A percentile compares a stretch with the other conserved stretches of the same genome.
phyloP scores from a whole-genome alignment of 2,888 invertebrate species.

The Girardia tigrina region DNA sequence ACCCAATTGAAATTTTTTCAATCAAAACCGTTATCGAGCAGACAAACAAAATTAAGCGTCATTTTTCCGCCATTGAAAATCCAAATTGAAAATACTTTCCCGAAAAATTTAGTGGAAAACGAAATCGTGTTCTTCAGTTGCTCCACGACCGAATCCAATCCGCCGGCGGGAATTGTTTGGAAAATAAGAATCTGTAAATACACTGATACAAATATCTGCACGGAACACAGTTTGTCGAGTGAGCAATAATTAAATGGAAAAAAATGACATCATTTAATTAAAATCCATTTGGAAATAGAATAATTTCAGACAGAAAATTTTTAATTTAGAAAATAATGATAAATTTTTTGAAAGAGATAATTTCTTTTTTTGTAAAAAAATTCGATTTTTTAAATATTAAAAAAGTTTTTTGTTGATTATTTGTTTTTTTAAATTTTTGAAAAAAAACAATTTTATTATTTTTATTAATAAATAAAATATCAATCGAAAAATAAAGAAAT shows the following conservation, averaged over 20 bases:
- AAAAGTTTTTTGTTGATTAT: too few species aligned
- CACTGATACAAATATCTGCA: not conserved
- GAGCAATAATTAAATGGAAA: not conserved
- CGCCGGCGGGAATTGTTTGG: not conserved
- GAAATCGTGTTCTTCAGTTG: conserved; percentile 2
- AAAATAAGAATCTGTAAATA: not conserved
- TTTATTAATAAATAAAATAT: too few species aligned
- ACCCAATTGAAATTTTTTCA: not conserved
- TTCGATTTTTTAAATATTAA: too few species aligned
- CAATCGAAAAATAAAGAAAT: too few species aligned
- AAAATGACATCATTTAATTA: not conserved
- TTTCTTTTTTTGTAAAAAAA: too few species aligned
- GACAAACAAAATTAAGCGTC: not conserved
- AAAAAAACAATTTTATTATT: too few species aligned
- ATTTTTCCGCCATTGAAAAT: conserved; percentile 4
- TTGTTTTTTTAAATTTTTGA: too few species aligned
- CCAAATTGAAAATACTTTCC: conserved; percentile 4
- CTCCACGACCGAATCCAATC: not conserved
- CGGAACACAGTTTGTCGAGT: not conserved
- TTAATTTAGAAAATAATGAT: not conserved
- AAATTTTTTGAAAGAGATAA: too few species aligned
- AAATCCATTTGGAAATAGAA: not conserved
- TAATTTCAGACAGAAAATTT: not conserved
- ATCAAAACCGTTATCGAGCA: not conserved
- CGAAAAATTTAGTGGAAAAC: conserved; percentile 4